phyloP scores from a whole-genome alignment of 2,888 invertebrate genomes.

The Myopa tessellatipennis region DNA sequence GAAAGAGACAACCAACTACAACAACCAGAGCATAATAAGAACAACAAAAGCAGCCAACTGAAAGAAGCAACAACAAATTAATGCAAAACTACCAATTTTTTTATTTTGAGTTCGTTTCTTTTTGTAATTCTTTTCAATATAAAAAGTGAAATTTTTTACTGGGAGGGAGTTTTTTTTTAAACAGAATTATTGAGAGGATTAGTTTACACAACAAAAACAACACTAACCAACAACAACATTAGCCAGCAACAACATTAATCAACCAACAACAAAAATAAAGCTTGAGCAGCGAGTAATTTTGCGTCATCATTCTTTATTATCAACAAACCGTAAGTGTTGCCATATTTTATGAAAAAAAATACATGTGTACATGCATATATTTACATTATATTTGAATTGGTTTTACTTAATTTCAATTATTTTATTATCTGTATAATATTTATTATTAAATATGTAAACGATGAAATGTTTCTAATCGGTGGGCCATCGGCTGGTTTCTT shows the following conservation, averaged over 20 bases:
- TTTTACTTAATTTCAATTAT: too few relatives aligned
- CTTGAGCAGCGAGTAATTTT: neutral
- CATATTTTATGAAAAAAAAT: neutral
- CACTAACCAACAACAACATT: neutral
- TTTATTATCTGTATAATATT: too few relatives aligned
- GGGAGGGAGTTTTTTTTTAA: neutral
- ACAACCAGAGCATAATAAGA: neutral
- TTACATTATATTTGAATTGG: too few relatives aligned
- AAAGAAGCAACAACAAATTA: neutral
- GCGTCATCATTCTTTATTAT: neutral
- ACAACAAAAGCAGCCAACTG: neutral
- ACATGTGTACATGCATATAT: too few relatives aligned
- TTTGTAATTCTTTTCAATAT: neutral
- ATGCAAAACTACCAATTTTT: neutral
- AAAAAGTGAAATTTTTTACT: neutral
- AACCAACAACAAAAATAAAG: too few relatives aligned
- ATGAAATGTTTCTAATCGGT: too few relatives aligned
- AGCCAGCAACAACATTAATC: slow-evolving; percentile 9
- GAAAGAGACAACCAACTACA: neutral
- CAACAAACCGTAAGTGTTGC: slow-evolving; percentile 8
- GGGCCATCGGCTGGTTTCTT: too few relatives aligned
- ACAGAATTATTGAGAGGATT: neutral
- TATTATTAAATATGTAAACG: too few relatives aligned
- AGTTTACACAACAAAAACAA: slow-evolving; percentile 20
- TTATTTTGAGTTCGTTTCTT: neutral